These are phyloP conservation scores for Coregonus ussuriensis DNA, from an alignment of 2,797 vertebrate species.

Conservation along the genomic window DNA sequence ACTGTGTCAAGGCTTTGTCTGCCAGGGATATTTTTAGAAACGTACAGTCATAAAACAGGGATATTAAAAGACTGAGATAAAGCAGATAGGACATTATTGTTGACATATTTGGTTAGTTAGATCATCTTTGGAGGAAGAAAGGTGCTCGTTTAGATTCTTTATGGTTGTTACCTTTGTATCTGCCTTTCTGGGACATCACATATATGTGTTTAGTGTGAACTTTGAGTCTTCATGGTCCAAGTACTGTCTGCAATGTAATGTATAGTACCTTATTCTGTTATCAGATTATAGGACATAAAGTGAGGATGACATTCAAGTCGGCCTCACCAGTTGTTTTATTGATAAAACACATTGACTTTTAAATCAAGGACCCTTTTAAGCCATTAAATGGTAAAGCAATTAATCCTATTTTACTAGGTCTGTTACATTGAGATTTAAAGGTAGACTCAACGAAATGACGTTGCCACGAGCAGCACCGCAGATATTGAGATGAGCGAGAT, in stretches of 20 bases:
- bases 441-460: no score
- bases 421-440: background rate
- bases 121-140: constrained; percentile 16
- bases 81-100: constrained; percentile 3
- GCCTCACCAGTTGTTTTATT: background rate
- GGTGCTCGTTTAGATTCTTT: constrained; percentile 17
- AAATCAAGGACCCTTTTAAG: constrained; percentile 5
- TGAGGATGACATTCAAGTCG: background rate
- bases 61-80: constrained; percentile 3
- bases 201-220: constrained; percentile 1
- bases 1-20: constrained; percentile 15
- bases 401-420: constrained; percentile 9
- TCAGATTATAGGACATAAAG: background rate
- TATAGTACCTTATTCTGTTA: background rate
- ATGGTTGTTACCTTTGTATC: constrained; percentile 9
- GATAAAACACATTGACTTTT: constrained; percentile 5
- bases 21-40: constrained; percentile 32
- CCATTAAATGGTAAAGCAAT: background rate
- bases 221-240: background rate
- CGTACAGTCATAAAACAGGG: constrained; percentile 9
- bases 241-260: background rate
- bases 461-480: no score
- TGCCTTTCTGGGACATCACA: background rate
- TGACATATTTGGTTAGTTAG: constrained; percentile 26
- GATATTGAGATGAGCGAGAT: no score